Conservation (phyloP, 2,797 vertebrate species). For the Molossus molossus region DNA sequence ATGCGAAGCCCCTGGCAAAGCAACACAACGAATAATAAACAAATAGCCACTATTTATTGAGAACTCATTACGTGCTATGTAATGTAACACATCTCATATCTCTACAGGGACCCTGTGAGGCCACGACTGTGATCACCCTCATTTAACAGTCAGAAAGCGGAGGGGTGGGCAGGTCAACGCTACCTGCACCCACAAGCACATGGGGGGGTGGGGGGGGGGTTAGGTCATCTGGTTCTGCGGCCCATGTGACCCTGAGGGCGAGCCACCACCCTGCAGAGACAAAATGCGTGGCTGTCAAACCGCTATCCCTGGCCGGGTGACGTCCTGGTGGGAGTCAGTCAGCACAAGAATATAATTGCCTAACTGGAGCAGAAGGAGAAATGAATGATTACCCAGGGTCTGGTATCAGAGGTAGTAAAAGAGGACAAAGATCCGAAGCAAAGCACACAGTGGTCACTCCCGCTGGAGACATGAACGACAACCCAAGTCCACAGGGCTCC, state of each 20-base stretch:
- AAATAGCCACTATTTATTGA: background rate
- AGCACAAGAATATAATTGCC: background rate
- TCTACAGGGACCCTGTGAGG: background rate
- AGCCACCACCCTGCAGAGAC: background rate
- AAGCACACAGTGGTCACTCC: background rate
- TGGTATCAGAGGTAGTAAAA: background rate
- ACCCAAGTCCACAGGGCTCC: accelerated
- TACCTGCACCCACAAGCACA: no score
- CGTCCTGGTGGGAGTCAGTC: no score
- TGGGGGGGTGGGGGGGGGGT: no score
- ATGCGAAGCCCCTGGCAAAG: background rate
- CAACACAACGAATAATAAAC: background rate
- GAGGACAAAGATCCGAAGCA: background rate
- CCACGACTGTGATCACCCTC: background rate
- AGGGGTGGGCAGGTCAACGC: background rate
- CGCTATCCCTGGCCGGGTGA: background rate
- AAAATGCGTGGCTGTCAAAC: accelerated
- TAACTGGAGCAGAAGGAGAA: background rate
- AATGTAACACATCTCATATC: background rate
- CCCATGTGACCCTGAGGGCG: no score
- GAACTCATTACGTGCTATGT: background rate
- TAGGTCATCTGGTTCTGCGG: background rate
- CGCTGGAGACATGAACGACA: no score
- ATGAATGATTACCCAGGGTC: no score
- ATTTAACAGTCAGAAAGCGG: background rate